Conservation (phyloP, 2,113 vertebrate species). For the Leucoraja erinaceus region DNA sequence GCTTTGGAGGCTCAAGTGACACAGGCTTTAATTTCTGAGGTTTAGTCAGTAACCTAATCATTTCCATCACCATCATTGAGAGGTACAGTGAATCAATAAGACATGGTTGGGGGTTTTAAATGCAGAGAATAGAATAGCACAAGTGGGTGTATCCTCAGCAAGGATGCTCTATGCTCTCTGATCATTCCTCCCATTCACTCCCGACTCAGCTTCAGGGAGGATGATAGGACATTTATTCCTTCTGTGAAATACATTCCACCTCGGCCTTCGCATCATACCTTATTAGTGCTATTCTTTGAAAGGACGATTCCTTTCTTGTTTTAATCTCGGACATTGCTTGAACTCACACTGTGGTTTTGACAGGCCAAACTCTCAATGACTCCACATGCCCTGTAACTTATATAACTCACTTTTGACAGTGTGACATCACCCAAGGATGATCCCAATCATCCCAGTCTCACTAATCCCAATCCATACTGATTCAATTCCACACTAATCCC, state of each 20-base stretch:
- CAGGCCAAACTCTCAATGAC: not conserved
- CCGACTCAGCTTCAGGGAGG: not conserved
- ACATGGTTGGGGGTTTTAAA: not conserved
- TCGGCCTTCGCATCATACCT: not conserved
- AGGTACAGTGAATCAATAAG: not conserved
- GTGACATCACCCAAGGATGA: not conserved
- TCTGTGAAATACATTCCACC: too few species aligned
- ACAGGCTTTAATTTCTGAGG: not conserved
- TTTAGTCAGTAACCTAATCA: not conserved
- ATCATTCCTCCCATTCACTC: not conserved
- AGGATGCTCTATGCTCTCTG: not conserved
- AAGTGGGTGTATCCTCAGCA: not conserved
- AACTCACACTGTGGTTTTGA: not conserved
- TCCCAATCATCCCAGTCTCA: too few species aligned
- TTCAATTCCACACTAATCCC: too few species aligned
- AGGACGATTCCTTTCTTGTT: not conserved
- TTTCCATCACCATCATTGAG: not conserved
- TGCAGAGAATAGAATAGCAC: not conserved
- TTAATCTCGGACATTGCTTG: not conserved
- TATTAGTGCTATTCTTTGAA: not conserved
- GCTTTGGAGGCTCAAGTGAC: not conserved
- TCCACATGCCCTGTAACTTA: too few species aligned
- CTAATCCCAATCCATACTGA: too few species aligned
- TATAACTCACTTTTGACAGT: not conserved
- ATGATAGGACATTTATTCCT: not conserved